Evolutionary conservation across 1,140 invertebrate species (phyloP).

Genomic region (Physella acuta): DNA sequence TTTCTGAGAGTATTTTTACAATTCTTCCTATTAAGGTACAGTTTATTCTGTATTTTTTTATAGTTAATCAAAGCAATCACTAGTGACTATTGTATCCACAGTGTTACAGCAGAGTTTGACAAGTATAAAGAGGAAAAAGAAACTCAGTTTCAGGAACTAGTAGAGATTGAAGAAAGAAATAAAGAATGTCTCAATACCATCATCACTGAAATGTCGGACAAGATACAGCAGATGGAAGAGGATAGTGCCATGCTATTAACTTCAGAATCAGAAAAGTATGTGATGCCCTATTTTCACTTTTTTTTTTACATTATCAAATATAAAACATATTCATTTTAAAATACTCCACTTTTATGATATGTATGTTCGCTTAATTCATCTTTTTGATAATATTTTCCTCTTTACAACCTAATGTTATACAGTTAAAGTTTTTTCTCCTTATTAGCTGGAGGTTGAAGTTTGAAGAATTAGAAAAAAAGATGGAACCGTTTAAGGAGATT

Average conservation of each 20-base stretch:
- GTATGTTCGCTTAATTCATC: background rate
- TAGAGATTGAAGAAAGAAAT: constrained; percentile 1
- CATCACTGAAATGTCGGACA: constrained; percentile 18
- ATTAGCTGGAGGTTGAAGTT: constrained; percentile 11
- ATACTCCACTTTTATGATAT: background rate
- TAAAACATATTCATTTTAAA: background rate
- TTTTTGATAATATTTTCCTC: background rate
- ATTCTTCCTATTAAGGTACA: too few species aligned
- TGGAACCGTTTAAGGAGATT: constrained; percentile 19
- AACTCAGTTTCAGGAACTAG: background rate
- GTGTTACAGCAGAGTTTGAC: background rate
- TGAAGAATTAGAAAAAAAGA: constrained; percentile 15
- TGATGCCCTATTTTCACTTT: background rate
- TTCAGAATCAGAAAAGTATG: background rate
- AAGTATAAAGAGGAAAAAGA: background rate
- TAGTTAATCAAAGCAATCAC: too few species aligned
- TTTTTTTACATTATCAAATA: background rate
- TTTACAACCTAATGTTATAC: background rate
- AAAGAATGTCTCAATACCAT: background rate
- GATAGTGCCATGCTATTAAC: background rate
- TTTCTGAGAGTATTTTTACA: too few species aligned
- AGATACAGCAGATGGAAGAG: constrained; percentile 21
- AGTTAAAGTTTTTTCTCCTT: background rate
- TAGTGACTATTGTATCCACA: too few species aligned
- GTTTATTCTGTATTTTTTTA: too few species aligned